Conservation (phyloP, 2,888 invertebrate species). For the Dasypogon diadema region DNA sequence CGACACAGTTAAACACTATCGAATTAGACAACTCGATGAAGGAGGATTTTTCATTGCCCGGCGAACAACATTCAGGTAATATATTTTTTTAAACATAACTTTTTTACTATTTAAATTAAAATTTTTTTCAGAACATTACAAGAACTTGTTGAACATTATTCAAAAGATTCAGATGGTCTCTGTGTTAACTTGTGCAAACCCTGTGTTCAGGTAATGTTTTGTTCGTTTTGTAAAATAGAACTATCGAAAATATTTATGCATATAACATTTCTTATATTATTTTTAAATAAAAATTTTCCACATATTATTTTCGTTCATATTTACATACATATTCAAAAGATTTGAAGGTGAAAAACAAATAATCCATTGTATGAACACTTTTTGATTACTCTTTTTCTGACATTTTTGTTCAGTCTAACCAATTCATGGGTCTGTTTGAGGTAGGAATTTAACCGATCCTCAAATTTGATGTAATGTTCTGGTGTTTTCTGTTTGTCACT, state of each 20-base stretch:
- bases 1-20: slow-evolving; percentile 99
- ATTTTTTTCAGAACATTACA: slow-evolving; percentile 81
- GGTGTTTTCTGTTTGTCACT: slow-evolving; percentile 43
- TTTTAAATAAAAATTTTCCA: not conserved
- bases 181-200: slow-evolving; percentile 97
- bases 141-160: slow-evolving; percentile 97
- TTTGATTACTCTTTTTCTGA: slow-evolving; percentile 57
- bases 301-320: slow-evolving; percentile 17
- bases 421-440: slow-evolving; percentile 69
- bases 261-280: slow-evolving; percentile 1
- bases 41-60: slow-evolving; percentile 99
- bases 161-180: slow-evolving; percentile 96
- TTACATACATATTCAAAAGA: slow-evolving; percentile 28
- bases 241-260: not conserved
- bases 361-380: slow-evolving; percentile 56
- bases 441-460: slow-evolving; percentile 62
- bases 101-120: no score
- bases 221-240: slow-evolving; percentile 3
- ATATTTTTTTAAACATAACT: no score
- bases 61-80: slow-evolving; percentile 87
- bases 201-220: slow-evolving; percentile 83
- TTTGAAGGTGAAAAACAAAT: slow-evolving; percentile 36
- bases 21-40: slow-evolving; percentile 98
- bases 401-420: slow-evolving; percentile 64
- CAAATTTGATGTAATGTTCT: slow-evolving; percentile 47